phyloP scores from a whole-genome alignment of 2,797 vertebrate genomes.

The Adrianichthys oophorus region DNA sequence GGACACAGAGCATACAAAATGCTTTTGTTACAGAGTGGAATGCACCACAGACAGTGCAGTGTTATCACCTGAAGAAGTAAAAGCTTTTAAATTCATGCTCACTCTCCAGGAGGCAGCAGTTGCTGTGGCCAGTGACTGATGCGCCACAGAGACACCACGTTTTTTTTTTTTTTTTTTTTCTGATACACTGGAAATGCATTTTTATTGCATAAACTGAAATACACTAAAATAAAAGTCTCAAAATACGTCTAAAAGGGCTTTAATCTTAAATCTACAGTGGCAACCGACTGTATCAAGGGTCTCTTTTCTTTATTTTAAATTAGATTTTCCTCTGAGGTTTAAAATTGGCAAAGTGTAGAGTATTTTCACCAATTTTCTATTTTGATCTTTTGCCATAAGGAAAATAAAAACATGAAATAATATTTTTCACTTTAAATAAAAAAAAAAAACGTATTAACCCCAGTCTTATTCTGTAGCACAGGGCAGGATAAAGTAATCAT shows the following conservation, averaged over 20 bases:
- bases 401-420: too few relatives aligned
- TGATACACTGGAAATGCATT: conserved; percentile 26
- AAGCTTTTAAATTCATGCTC: conserved; percentile 74
- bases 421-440: too few relatives aligned
- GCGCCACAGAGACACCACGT: conserved; percentile 45
- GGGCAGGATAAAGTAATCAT: too few relatives aligned
- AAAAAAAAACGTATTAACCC: too few relatives aligned
- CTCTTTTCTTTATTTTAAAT: not conserved
- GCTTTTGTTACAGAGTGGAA: conserved; percentile 60
- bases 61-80: conserved; percentile 61
- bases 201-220: not conserved
- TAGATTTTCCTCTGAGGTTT: too few relatives aligned
- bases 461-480: too few relatives aligned
- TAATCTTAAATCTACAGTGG: not conserved
- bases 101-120: conserved; percentile 52
- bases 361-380: too few relatives aligned
- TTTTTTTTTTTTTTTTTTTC: conserved; percentile 33
- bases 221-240: not conserved
- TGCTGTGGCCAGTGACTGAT: conserved; percentile 49
- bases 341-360: too few relatives aligned
- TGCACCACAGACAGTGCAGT: conserved; percentile 60
- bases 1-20: conserved; percentile 52
- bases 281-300: not conserved
- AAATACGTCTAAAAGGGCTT: not conserved
- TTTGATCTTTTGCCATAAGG: too few relatives aligned